Evolutionary conservation across 1,140 invertebrate genomes (phyloP).

Genomic region (Tachypleus tridentatus): DNA sequence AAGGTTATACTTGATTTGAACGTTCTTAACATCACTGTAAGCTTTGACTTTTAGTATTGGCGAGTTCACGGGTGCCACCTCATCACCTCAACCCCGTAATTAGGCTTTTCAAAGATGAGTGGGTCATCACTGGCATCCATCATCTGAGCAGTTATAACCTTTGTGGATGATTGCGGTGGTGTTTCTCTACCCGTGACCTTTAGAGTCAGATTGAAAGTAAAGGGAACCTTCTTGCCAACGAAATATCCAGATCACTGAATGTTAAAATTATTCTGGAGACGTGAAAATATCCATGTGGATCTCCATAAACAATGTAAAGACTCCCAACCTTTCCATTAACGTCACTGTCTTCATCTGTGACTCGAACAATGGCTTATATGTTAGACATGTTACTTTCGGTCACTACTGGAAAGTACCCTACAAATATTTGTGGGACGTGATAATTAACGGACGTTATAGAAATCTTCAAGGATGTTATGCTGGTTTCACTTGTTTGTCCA

Average conservation of each 20-base stretch:
- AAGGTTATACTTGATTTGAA: slow-evolving; percentile 74
- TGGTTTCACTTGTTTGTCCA: slow-evolving; percentile 36
- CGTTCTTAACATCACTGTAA: slow-evolving; percentile 69
- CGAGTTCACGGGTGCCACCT: slow-evolving; percentile 75
- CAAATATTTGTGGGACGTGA: slow-evolving; percentile 60
- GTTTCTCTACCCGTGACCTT: slow-evolving; percentile 67
- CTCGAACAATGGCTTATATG: slow-evolving; percentile 77
- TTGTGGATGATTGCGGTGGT: slow-evolving; percentile 43
- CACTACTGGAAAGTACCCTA: no score
- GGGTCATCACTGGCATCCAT: slow-evolving; percentile 70
- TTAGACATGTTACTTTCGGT: no score
- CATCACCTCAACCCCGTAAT: slow-evolving; percentile 78
- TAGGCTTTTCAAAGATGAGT: slow-evolving; percentile 57
- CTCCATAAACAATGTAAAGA: slow-evolving; percentile 74
- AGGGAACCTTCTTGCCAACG: slow-evolving; percentile 59
- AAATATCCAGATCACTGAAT: slow-evolving; percentile 23
- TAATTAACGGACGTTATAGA: slow-evolving; percentile 74
- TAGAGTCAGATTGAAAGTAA: slow-evolving; percentile 64
- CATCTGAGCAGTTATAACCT: slow-evolving; percentile 41
- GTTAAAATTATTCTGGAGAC: slow-evolving; percentile 43
- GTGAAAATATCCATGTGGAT: slow-evolving; percentile 72
- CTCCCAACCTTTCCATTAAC: slow-evolving; percentile 55
- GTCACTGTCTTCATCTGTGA: slow-evolving; percentile 67
- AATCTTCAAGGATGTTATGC: slow-evolving; percentile 57
- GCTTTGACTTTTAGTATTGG: no score